Evolutionary conservation across 2,113 vertebrate species (phyloP).

Genomic region (Percina caprodes): DNA sequence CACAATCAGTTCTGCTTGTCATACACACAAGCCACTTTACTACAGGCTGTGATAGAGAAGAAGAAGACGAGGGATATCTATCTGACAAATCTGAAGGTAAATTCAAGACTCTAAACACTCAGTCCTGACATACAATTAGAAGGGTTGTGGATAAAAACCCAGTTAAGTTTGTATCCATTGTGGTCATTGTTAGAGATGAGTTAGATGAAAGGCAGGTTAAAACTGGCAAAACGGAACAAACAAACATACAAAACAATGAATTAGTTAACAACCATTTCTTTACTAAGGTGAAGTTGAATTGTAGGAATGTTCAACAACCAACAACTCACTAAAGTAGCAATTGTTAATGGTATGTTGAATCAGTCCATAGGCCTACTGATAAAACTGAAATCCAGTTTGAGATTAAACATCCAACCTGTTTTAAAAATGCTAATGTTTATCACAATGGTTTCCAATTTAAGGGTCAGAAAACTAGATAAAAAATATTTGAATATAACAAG

Average conservation of each 20-base stretch:
- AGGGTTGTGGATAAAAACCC: background rate
- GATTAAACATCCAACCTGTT: conserved; percentile 7
- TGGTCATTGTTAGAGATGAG: background rate
- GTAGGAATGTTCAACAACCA: background rate
- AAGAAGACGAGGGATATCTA: background rate
- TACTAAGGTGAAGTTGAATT: background rate
- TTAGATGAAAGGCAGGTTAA: background rate
- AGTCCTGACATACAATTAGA: background rate
- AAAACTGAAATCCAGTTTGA: conserved; percentile 25
- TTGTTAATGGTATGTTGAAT: background rate
- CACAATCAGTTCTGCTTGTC: background rate
- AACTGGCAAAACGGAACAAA: background rate
- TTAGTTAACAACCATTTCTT: background rate
- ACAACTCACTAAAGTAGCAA: background rate
- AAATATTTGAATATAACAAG: background rate
- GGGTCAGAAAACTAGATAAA: background rate
- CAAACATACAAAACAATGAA: background rate
- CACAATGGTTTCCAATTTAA: background rate
- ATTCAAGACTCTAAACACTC: background rate
- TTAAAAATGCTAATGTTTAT: conserved; percentile 6
- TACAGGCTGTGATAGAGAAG: background rate
- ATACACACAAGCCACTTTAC: background rate
- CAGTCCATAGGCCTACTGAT: background rate
- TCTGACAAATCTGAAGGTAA: background rate
- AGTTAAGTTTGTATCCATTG: background rate